A percentile compares a stretch with the other conserved stretches of the same genome.
Conservation (phyloP, 2,888 invertebrate species). For the Aphidoletes aphidimyza region DNA sequence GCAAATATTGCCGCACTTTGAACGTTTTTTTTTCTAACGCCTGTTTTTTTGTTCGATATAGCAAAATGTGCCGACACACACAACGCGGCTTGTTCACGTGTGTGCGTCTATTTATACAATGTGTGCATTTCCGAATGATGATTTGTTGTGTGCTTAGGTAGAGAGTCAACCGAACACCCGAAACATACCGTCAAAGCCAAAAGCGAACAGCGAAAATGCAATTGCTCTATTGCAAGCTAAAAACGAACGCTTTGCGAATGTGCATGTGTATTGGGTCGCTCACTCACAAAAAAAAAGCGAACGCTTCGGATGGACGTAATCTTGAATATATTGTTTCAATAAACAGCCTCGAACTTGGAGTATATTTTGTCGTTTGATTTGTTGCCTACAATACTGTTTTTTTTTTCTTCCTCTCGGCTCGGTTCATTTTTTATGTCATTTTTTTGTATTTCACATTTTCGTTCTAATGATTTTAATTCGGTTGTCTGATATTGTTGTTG, state of each 20-base stretch:
- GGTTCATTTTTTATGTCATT: neutral
- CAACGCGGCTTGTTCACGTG: neutral
- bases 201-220: neutral
- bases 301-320: conserved; percentile 34
- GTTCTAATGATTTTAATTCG: conserved; percentile 28
- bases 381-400: neutral
- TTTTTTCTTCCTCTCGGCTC: neutral
- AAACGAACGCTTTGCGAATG: neutral
- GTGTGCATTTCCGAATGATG: conserved; percentile 33
- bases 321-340: conserved; percentile 29
- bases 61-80: neutral
- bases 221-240: neutral
- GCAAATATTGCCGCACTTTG: too few relatives aligned
- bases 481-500: conserved; percentile 10
- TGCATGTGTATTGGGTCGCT: neutral
- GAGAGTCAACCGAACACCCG: neutral
- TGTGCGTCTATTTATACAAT: conserved; percentile 9
- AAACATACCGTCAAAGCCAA: neutral
- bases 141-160: conserved; percentile 28
- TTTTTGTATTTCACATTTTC: neutral
- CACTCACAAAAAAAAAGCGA: neutral
- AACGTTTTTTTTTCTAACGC: too few relatives aligned
- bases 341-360: conserved; percentile 55
- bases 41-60: too few relatives aligned
- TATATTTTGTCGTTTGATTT: conserved; percentile 30